Evolutionary conservation across 1,140 invertebrate species (phyloP).

Genomic region (Eriocheir sinensis): DNA sequence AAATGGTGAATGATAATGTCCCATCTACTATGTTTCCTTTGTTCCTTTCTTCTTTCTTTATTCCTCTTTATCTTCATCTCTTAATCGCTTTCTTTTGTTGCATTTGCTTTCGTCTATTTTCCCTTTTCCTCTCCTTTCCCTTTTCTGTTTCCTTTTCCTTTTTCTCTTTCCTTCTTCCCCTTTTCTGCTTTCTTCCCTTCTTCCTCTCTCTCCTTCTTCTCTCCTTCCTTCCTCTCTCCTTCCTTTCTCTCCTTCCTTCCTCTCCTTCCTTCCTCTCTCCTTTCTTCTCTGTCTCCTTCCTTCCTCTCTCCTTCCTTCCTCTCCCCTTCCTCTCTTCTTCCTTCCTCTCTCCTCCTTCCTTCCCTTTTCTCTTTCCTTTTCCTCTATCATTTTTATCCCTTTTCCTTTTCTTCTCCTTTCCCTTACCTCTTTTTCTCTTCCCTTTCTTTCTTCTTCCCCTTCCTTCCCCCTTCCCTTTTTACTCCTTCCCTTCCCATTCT

Average conservation of each 20-base stretch:
- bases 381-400: not conserved
- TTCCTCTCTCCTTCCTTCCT: not conserved
- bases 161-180: not conserved
- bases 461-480: not conserved
- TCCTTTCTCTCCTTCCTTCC: not conserved
- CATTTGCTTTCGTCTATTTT: not conserved
- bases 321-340: not conserved
- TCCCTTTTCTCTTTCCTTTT: not conserved
- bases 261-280: not conserved
- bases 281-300: not conserved
- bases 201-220: not conserved
- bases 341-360: not conserved
- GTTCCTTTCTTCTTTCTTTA: too few relatives aligned
- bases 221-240: not conserved
- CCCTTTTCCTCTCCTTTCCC: too few relatives aligned
- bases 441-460: not conserved
- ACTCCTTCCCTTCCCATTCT: not conserved
- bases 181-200: not conserved
- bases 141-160: not conserved
- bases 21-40: too few relatives aligned
- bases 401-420: not conserved
- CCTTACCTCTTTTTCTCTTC: not conserved
- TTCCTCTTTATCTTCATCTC: too few relatives aligned
- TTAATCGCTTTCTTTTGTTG: too few relatives aligned
- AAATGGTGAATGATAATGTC: too few relatives aligned